A percentile compares a stretch with the other conserved stretches of the same genome.
phyloP scores from a whole-genome alignment of 2,113 vertebrate genomes.

The Carollia perspicillata region DNA sequence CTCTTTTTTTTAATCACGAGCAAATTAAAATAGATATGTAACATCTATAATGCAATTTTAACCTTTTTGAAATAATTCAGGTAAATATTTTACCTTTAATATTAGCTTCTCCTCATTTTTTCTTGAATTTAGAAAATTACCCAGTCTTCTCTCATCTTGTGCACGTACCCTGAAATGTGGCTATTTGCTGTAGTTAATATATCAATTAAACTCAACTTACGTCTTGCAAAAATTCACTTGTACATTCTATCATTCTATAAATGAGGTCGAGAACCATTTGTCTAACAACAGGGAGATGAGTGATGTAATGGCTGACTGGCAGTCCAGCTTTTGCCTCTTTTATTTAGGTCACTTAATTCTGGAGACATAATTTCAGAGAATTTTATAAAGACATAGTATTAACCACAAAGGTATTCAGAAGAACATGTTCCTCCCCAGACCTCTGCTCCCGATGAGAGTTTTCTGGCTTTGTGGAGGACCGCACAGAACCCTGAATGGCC shows the following conservation, averaged over 20 bases:
- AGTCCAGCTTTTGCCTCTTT: constrained; percentile 46
- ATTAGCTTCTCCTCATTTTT: not conserved
- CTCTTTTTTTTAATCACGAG: not conserved
- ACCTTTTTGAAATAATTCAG: not conserved
- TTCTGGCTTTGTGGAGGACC: constrained; percentile 77
- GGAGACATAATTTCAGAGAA: constrained; percentile 76
- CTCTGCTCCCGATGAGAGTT: constrained; percentile 75
- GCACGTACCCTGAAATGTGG: not conserved
- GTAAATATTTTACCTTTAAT: not conserved
- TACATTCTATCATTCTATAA: not conserved
- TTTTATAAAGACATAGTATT: constrained; percentile 41
- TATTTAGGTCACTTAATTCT: constrained; percentile 71
- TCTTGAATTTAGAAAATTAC: not conserved
- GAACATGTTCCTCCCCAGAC: constrained; percentile 59
- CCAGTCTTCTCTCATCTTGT: not conserved
- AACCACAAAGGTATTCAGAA: constrained; percentile 74
- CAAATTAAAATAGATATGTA: not conserved
- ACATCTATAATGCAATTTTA: not conserved
- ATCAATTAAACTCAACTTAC: not conserved
- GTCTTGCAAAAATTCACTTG: not conserved
- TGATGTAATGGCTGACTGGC: not conserved
- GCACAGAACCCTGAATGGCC: constrained; percentile 71
- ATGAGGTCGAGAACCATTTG: not conserved
- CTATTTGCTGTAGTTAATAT: not conserved
- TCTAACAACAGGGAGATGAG: not conserved